Evolutionary conservation across 2,797 vertebrate genomes (phyloP), one percentile per base, ranked within the genome.

Genomic region (Triplophysa yarkandensis): DNA sequence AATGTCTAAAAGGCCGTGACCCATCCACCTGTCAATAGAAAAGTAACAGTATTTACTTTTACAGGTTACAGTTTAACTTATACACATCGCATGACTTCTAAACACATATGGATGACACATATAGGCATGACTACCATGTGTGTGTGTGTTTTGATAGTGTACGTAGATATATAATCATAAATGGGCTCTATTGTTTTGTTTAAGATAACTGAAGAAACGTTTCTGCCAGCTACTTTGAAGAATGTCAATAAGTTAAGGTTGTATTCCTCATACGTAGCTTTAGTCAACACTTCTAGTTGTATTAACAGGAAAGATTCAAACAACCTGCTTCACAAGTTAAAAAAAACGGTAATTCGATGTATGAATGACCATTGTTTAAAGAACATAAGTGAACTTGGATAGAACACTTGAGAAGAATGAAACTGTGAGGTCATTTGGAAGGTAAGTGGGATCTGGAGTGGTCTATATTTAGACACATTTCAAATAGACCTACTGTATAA

Each of bases 271-370:
- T 71, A n/a, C 32, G 27, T 62, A 41, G 52, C 17, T 3, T 23
- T 41, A 54, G 11, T 30, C 10, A 16, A 54, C 21, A 60, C n/a
- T 60, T 46, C 48, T 27, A 64, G 30, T 52, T 4, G 21, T 13
- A 11, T 1, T 52, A 52, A 52, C 21, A 6, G 36, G 50, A 66
- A 73, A 30, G 23, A 43, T 32, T 57, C 27, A 2, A 7, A 9
- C 34, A 57, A 57, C 61, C 61, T 32, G 71, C 39, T 55, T 43
- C 30, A 54, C 62, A 27, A 54, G 61, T 74, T 65, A 23, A 64
- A 21, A 36, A 19, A 64, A 34, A 65, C 64, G 30, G 23, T 61
- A 6, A 34, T 34, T 60, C 2, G 14, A 43, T 62, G 50, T 39
- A 19, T 27, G 43, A 50, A 36, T 50, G 3, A 60, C 32, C 19